Conservation (phyloP, 2,797 vertebrate species). For the Antennarius maculatus region DNA sequence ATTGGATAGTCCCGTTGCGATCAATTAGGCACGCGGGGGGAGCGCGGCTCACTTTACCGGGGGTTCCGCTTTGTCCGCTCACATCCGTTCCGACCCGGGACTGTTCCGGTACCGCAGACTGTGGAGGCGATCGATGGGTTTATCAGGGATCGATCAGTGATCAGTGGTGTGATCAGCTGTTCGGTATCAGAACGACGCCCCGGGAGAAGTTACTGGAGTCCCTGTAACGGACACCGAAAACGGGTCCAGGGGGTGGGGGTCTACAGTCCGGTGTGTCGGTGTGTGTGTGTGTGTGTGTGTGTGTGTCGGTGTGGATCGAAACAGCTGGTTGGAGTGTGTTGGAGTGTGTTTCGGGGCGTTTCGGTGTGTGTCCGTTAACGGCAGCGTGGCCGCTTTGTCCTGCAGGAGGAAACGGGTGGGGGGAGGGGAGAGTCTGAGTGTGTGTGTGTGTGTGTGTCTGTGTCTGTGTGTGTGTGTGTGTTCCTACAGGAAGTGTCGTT, state of each 20-base stretch:
- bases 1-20: neutral
- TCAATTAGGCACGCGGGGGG: neutral
- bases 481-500: slow-evolving; percentile 44
- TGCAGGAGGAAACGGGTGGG: slow-evolving; percentile 63
- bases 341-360: slow-evolving; percentile 7
- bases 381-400: slow-evolving; percentile 77
- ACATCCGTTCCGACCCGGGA: slow-evolving; percentile 30
- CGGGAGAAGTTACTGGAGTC: slow-evolving; percentile 30
- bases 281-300: neutral
- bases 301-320: neutral
- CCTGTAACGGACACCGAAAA: slow-evolving; percentile 33
- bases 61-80: slow-evolving; percentile 40
- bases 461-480: slow-evolving; percentile 1
- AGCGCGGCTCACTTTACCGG: slow-evolving; percentile 7
- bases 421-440: slow-evolving; percentile 47
- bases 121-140: neutral
- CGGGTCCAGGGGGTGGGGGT: neutral
- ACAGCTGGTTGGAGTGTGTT: neutral
- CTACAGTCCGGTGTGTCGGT: neutral
- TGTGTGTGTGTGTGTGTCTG: slow-evolving; percentile 15
- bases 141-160: neutral
- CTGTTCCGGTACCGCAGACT: slow-evolving; percentile 35
- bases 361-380: slow-evolving; percentile 45
- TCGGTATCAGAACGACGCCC: neutral
- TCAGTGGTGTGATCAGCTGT: neutral